Evolutionary conservation across 2,113 vertebrate species (phyloP).

Genomic region (Xiphophorus couchianus): DNA sequence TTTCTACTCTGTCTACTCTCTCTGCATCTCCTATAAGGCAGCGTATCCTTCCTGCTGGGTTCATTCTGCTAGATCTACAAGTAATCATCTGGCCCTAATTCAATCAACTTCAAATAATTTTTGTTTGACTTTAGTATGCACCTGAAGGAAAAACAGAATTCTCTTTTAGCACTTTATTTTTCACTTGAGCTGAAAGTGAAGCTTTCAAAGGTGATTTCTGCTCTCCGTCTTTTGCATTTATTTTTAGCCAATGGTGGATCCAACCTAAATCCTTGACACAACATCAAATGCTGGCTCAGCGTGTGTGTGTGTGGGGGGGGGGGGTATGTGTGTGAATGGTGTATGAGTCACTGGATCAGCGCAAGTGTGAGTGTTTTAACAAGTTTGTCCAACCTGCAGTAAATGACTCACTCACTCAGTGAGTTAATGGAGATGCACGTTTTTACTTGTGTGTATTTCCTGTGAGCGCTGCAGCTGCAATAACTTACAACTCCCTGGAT

Average conservation of each 20-base stretch:
- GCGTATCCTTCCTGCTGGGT: slow-evolving; percentile 5
- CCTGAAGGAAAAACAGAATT: slow-evolving; percentile 37
- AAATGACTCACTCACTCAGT: slow-evolving; percentile 60
- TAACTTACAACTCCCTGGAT: slow-evolving; percentile 67
- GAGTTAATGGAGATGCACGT: slow-evolving; percentile 33
- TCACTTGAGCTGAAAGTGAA: slow-evolving; percentile 39
- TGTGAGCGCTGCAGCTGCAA: slow-evolving; percentile 64
- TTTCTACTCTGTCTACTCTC: not conserved
- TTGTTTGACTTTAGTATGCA: slow-evolving; percentile 50
- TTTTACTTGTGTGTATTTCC: slow-evolving; percentile 28
- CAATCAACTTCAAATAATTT: slow-evolving; percentile 36
- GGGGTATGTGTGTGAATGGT: slow-evolving; percentile 6
- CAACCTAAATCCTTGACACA: slow-evolving; percentile 69
- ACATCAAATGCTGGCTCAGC: slow-evolving; percentile 65
- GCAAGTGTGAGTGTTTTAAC: slow-evolving; percentile 68
- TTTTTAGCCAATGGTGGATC: slow-evolving; percentile 62
- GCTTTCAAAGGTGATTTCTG: slow-evolving; percentile 56
- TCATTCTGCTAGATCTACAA: slow-evolving; percentile 14
- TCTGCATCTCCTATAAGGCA: slow-evolving; percentile 11
- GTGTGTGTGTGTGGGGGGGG: slow-evolving; percentile 42
- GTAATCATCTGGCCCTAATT: not conserved
- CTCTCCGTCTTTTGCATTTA: slow-evolving; percentile 57
- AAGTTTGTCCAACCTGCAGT: slow-evolving; percentile 69
- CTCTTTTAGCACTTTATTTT: slow-evolving; percentile 32
- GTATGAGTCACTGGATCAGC: slow-evolving; percentile 67